phyloP scores from a whole-genome alignment of 1,140 invertebrate genomes.

The Adelges cooleyi region DNA sequence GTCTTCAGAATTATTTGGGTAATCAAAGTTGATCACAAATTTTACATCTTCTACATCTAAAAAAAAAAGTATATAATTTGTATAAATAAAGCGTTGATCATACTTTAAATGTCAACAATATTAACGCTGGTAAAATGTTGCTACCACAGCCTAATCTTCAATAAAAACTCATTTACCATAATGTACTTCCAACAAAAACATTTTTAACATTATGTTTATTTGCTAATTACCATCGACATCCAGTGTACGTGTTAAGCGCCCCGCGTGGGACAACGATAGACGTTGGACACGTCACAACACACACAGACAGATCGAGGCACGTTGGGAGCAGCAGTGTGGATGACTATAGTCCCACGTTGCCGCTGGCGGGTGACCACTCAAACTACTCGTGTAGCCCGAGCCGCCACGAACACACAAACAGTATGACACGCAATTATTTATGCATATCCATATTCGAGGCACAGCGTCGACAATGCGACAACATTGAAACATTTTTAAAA shows the following conservation, averaged over 20 bases:
- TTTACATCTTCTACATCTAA: constrained; percentile 90
- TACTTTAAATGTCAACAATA: too few species aligned
- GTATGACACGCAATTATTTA: constrained; percentile 20
- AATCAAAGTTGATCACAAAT: constrained; percentile 98
- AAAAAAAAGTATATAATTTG: constrained; percentile 4
- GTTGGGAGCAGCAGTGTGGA: constrained; percentile 19
- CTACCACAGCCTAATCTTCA: neutral
- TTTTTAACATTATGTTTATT: constrained; percentile 29
- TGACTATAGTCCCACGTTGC: constrained; percentile 18
- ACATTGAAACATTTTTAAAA: constrained; percentile 23
- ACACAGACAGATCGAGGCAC: constrained; percentile 19
- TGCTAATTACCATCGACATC: constrained; percentile 29
- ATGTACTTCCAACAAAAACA: constrained; percentile 16
- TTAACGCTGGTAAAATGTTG: too few species aligned
- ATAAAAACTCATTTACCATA: constrained; percentile 19
- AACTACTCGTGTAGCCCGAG: constrained; percentile 25
- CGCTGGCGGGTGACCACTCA: constrained; percentile 4
- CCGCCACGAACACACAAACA: constrained; percentile 10
- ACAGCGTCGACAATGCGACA: constrained; percentile 27
- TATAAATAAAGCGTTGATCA: neutral
- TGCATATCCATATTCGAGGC: constrained; percentile 26
- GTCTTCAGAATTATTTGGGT: constrained; percentile 95
- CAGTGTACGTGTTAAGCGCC: constrained; percentile 7
- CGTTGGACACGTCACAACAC: constrained; percentile 24
- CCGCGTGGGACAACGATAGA: constrained; percentile 25